These are phyloP conservation scores for Periophthalmus magnuspinnatus DNA, from an alignment of 2,797 vertebrate species.

Conservation along the genomic window DNA sequence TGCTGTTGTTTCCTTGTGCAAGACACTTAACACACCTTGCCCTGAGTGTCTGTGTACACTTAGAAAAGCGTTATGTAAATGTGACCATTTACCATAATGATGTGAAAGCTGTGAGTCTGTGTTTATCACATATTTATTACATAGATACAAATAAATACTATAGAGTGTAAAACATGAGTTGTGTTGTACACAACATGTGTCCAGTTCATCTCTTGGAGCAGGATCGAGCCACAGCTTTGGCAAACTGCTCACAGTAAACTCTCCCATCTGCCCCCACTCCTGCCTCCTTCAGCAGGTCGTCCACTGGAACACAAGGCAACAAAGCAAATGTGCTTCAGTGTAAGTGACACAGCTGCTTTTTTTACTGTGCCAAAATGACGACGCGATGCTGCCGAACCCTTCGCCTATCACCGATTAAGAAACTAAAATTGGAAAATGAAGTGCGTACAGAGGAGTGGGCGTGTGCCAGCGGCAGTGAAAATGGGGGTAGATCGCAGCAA, in stretches of 20 bases:
- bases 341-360: not conserved
- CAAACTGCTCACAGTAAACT: conserved; percentile 81
- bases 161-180: not conserved
- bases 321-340: not conserved
- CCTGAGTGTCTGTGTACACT: too few species aligned
- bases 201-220: conserved; percentile 58
- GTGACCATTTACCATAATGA: too few species aligned
- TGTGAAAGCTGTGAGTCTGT: not conserved
- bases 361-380: too few species aligned
- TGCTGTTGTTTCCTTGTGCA: too few species aligned
- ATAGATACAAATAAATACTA: not conserved
- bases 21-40: too few species aligned
- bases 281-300: conserved; percentile 82
- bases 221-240: conserved; percentile 70
- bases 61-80: too few species aligned
- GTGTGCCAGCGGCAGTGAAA: too few species aligned
- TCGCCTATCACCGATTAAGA: not conserved
- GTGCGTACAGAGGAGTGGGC: too few species aligned
- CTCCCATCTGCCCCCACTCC: conserved; percentile 69
- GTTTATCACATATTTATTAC: not conserved
- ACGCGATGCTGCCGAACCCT: not conserved
- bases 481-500: too few species aligned
- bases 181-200: too few species aligned
- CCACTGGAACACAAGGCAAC: conserved; percentile 72
- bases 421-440: too few species aligned